Conservation (phyloP, 2,888 invertebrate species). For the Acleris cristana region DNA sequence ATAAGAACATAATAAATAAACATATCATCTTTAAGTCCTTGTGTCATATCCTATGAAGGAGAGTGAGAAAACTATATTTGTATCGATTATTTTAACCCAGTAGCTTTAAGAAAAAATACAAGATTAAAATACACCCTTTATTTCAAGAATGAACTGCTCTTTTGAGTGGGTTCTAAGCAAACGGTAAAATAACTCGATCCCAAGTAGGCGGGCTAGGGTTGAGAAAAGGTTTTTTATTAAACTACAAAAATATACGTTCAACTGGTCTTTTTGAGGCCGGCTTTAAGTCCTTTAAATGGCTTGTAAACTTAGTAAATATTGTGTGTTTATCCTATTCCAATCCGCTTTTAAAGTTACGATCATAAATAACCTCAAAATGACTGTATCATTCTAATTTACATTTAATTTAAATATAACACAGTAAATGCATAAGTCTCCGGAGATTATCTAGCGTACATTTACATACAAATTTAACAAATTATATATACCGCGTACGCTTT, state of each 20-base stretch:
- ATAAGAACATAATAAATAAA: constrained; percentile 45
- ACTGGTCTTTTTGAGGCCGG: not conserved
- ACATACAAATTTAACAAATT: constrained; percentile 38
- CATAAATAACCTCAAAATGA: constrained; percentile 22
- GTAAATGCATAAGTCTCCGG: constrained; percentile 36
- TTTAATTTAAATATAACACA: constrained; percentile 35
- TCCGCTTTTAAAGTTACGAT: constrained; percentile 21
- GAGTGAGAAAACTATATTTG: constrained; percentile 63
- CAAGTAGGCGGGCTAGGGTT: constrained; percentile 22
- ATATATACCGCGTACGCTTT: constrained; percentile 33
- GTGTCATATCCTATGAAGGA: constrained; percentile 63
- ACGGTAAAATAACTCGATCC: constrained; percentile 22
- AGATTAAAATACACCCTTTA: constrained; percentile 20
- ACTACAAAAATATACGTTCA: not conserved
- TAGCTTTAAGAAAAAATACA: constrained; percentile 41
- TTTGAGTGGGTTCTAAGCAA: constrained; percentile 19
- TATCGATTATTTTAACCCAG: constrained; percentile 43
- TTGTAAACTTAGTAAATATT: not conserved
- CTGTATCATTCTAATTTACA: constrained; percentile 35
- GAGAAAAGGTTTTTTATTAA: not conserved
- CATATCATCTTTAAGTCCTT: constrained; percentile 66
- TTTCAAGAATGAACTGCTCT: constrained; percentile 21
- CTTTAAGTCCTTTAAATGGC: constrained; percentile 1
- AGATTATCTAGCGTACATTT: constrained; percentile 37
- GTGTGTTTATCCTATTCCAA: not conserved